Evolutionary conservation across 2,113 vertebrate species (phyloP), one percentile per base, ranked within the genome.

Genomic region (Ceyx melanurus): DNA sequence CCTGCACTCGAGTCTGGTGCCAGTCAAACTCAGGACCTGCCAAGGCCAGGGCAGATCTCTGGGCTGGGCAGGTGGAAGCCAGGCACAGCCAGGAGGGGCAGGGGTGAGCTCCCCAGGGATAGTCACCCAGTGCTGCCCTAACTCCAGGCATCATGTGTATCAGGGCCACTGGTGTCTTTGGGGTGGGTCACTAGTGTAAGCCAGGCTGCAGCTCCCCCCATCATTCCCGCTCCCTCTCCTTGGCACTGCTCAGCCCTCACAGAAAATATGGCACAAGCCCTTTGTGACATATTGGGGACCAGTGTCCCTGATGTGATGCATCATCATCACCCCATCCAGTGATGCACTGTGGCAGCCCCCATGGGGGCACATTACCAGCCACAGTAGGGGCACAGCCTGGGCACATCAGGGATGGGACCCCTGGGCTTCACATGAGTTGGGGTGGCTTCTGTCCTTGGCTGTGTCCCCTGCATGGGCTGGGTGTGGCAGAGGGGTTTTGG

Each of bases 341-440:
- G 28, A 56, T 56, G 53, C 26, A 29, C 0, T 0, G 17, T 7
- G 42, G 19, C 37, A 40, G n/a, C 28, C 37, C 46, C 79, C 60
- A 29, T 18, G 60, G 22, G 45, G 45, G 16, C 46, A 33, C 48
- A 50, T 50, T 54, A 14, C 26, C 33, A 85, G 28, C 28, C 25
- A 12, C 40, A 9, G 46, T 0, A 0, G 8, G 13, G 10, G 5
- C 35, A 43, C 2, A 3, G 57, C 23, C 45, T 66, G 53, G 14
- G 29, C 35, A 19, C 16, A 13, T 42, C 20, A 40, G n/a, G 42
- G 20, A 61, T 21, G 28, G 33, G 33, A 75, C 7, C 18, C 42
- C n/a, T 42, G 29, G 33, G 13, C 5, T 15, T 73, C 2, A 2
- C 35, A 50, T 0, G 2, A 25, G 28, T 40, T 3, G 2, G 15